Percentiles rank a stretch among this genome's conserved stretches.
phyloP scores from a whole-genome alignment of 2,888 invertebrate species.

The Acronicta leporina region DNA sequence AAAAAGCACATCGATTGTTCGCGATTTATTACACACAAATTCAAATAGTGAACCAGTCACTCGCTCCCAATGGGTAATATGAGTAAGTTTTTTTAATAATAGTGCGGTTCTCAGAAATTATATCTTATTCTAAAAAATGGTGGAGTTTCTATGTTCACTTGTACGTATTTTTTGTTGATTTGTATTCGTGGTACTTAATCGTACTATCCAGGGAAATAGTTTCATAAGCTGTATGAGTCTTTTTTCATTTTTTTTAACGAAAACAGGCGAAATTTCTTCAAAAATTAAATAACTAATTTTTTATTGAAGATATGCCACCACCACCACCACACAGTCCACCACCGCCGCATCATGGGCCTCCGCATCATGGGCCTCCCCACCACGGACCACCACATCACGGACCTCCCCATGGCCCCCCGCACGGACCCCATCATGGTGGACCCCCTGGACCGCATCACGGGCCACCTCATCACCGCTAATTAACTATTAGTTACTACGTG shows the following conservation, averaged over 20 bases:
- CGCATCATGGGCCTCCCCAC: conserved; percentile 15
- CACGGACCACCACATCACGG: conserved; percentile 21
- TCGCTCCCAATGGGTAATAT: conserved; percentile 35
- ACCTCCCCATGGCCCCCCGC: conserved; percentile 18
- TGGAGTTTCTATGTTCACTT: no score
- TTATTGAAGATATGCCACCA: conserved; percentile 60
- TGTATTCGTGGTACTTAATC: no score
- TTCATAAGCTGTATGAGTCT: no score
- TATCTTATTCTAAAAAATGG: no score
- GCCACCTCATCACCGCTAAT: conserved; percentile 23
- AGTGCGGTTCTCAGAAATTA: no score
- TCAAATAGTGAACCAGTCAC: no score
- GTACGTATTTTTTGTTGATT: no score
- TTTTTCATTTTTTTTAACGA: no score
- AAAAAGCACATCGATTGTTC: conserved; percentile 1
- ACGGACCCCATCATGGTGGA: conserved; percentile 22
- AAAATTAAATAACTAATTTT: no score
- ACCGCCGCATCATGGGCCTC: conserved; percentile 20
- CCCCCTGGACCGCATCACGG: conserved; percentile 44
- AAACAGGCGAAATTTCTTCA: no score
- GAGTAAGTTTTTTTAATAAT: conserved; percentile 27
- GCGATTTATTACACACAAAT: conserved; percentile 5
- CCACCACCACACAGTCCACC: conserved; percentile 49
- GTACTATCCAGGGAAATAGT: no score
- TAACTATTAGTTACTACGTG: background rate